Percentiles rank a stretch among this genome's conserved stretches.
phyloP scores from a whole-genome alignment of 2,797 vertebrate genomes.

The Pipistrellus pipistrellus region DNA sequence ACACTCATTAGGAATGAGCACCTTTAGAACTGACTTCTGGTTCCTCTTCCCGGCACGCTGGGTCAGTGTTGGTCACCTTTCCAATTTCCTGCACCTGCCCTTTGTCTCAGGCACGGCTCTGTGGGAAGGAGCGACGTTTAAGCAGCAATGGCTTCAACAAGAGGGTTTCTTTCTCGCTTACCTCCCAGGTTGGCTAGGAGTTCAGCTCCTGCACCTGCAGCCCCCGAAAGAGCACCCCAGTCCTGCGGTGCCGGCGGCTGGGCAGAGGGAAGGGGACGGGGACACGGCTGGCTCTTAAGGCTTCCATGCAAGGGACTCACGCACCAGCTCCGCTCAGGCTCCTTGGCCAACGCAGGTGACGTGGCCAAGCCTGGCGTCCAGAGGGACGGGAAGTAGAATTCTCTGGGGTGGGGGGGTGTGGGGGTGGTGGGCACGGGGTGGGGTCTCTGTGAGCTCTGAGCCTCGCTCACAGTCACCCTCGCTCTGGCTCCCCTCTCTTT shows the following conservation, averaged over 20 bases:
- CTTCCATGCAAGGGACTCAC: not conserved
- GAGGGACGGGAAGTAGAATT: not conserved
- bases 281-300: not conserved
- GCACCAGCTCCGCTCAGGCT: not conserved
- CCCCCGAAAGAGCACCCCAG: not conserved
- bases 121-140: not conserved
- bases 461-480: not conserved
- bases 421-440: rapidly evolving
- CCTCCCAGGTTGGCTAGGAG: not conserved
- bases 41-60: conserved; percentile 43
- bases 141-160: not conserved
- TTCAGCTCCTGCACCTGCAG: not conserved
- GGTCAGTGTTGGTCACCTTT: conserved; percentile 21
- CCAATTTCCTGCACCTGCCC: not conserved
- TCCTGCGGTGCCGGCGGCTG: not conserved
- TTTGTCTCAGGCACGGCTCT: not conserved
- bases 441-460: not conserved
- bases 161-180: not conserved
- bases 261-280: not conserved
- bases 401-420: not conserved
- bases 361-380: not conserved
- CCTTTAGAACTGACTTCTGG: conserved; percentile 70
- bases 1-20: conserved; percentile 61
- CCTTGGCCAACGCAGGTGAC: not conserved
- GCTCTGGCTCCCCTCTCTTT: not conserved